These are phyloP conservation scores for Rhopalosiphum maidis DNA, from an alignment of 1,140 invertebrate genomes.

Conservation along the genomic window DNA sequence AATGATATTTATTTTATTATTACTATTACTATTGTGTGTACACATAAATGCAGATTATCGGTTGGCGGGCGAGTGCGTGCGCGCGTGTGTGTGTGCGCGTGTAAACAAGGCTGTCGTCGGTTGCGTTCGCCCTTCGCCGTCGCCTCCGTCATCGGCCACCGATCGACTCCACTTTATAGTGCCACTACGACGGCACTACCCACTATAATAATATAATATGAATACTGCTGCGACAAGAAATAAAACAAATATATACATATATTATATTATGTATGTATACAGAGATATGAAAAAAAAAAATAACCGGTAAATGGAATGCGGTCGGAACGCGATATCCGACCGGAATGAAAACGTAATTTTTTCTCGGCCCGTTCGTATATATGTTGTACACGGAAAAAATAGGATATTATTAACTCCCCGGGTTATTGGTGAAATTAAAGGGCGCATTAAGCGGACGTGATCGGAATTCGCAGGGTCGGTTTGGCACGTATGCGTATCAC, in stretches of 20 bases:
- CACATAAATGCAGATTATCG: slow-evolving; percentile 40
- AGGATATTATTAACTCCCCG: slow-evolving; percentile 48
- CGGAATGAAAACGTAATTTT: slow-evolving; percentile 51
- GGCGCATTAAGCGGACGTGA: slow-evolving; percentile 51
- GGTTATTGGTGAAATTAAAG: slow-evolving; percentile 54
- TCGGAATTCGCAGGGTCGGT: slow-evolving; percentile 46
- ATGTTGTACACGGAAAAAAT: neutral
- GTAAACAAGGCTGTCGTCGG: slow-evolving; percentile 29
- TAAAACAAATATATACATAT: neutral
- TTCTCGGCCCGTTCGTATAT: neutral
- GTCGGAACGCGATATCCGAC: slow-evolving; percentile 51
- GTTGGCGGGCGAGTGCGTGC: neutral
- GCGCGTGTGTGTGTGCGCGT: neutral
- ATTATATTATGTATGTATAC: neutral
- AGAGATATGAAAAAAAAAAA: neutral
- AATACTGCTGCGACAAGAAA: neutral
- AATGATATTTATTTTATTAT: slow-evolving; percentile 52
- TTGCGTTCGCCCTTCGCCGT: slow-evolving; percentile 30
- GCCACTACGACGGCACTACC: neutral
- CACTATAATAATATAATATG: neutral
- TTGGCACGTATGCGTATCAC: slow-evolving; percentile 17
- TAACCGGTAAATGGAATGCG: slow-evolving; percentile 40
- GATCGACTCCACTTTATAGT: neutral
- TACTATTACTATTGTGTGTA: slow-evolving; percentile 39
- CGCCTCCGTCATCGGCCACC: neutral